phyloP scores from a whole-genome alignment of 2,797 vertebrate genomes.

The Hydrocynus forskahlii region DNA sequence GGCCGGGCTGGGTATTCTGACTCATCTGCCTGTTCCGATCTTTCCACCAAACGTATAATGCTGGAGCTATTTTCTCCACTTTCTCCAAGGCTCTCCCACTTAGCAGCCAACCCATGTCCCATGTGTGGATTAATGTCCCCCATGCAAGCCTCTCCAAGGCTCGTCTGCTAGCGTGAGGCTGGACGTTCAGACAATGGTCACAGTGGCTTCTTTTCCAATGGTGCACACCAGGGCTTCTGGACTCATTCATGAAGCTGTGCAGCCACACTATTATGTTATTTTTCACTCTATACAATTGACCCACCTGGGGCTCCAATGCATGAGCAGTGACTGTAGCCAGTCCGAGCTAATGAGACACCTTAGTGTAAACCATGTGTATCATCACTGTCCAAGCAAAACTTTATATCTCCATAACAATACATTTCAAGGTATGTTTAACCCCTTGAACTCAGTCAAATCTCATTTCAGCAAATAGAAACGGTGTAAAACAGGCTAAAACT shows the following conservation, averaged over 20 bases:
- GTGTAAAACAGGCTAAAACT: no score
- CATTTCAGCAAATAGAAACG: no score
- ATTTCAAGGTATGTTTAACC: no score
- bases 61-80: constrained; percentile 36
- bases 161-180: background rate
- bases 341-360: no score
- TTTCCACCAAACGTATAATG: constrained; percentile 33
- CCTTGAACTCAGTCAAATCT: no score
- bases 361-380: no score
- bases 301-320: no score
- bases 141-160: background rate
- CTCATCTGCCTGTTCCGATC: constrained; percentile 10
- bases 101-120: background rate
- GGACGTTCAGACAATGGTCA: background rate
- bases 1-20: constrained; percentile 34
- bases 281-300: background rate
- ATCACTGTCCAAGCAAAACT: no score
- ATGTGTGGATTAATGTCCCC: background rate
- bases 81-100: constrained; percentile 22
- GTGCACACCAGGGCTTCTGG: background rate
- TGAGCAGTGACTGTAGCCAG: no score
- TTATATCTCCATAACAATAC: no score
- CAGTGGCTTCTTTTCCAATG: background rate
- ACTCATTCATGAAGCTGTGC: background rate
- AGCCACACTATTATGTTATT: background rate